Evolutionary conservation across 1,140 invertebrate genomes (phyloP).

Genomic region (Atopsyche davidsoni): DNA sequence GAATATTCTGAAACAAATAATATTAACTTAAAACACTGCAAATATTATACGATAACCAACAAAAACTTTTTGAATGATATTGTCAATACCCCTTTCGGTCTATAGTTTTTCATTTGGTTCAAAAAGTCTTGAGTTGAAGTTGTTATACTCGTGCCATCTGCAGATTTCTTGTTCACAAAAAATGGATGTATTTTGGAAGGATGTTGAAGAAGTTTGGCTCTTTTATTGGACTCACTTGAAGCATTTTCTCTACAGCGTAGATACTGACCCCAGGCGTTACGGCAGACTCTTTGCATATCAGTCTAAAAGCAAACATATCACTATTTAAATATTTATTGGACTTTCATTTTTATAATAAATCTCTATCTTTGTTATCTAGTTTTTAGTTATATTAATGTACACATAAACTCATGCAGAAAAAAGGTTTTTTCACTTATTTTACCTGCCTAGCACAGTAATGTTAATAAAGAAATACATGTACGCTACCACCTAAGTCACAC

Average conservation of each 20-base stretch:
- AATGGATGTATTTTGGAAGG: slow-evolving; percentile 42
- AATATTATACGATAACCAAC: slow-evolving; percentile 4
- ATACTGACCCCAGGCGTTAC: slow-evolving; percentile 90
- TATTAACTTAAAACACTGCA: background rate
- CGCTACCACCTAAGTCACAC: no score
- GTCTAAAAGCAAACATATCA: slow-evolving; percentile 53
- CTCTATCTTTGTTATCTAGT: no score
- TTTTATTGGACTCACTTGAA: slow-evolving; percentile 80
- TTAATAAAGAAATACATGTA: no score
- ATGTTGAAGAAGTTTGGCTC: slow-evolving; percentile 56
- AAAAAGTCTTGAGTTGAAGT: slow-evolving; percentile 51
- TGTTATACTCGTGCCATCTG: slow-evolving; percentile 32
- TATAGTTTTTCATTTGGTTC: slow-evolving; percentile 74
- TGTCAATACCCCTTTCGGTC: slow-evolving; percentile 74
- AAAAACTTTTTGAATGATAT: slow-evolving; percentile 10
- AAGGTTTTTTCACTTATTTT: background rate
- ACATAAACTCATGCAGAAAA: no score
- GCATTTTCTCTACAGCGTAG: slow-evolving; percentile 77
- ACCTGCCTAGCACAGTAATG: background rate
- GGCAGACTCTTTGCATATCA: slow-evolving; percentile 68
- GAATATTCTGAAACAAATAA: slow-evolving; percentile 73
- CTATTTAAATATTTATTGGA: background rate
- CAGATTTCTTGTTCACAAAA: slow-evolving; percentile 36
- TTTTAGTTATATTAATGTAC: no score
- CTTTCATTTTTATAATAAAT: no score